A percentile compares a stretch with the other conserved stretches of the same genome.
phyloP scores from a whole-genome alignment of 2,113 vertebrate genomes.

The Herpailurus yagouaroundi region DNA sequence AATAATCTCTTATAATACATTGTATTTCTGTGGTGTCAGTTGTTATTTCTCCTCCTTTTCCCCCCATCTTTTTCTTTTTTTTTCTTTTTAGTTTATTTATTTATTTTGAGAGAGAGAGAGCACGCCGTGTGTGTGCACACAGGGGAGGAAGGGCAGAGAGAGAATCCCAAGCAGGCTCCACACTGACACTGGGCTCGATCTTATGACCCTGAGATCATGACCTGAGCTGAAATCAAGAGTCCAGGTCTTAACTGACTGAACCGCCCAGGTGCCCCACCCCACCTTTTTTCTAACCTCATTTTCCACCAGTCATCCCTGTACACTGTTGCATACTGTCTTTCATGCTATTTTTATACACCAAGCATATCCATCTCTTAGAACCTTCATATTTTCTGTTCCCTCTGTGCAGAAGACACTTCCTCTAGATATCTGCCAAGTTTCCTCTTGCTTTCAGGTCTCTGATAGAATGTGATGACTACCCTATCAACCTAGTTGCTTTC shows the following conservation, averaged over 20 bases:
- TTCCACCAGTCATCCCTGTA: neutral
- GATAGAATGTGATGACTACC: neutral
- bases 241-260: no score
- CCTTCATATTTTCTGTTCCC: neutral
- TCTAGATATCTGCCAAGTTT: neutral
- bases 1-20: neutral
- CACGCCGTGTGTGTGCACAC: no score
- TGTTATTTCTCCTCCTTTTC: neutral
- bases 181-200: no score
- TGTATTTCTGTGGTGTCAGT: neutral
- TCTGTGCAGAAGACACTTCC: neutral
- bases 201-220: no score
- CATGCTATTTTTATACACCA: neutral
- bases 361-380: neutral
- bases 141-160: no score
- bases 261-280: neutral
- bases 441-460: neutral
- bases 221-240: no score
- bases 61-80: neutral
- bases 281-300: neutral
- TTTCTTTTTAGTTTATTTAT: no score
- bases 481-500: neutral
- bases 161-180: no score
- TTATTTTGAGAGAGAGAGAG: no score
- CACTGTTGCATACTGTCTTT: neutral